phyloP scores from a whole-genome alignment of 1,140 invertebrate genomes.

The Drosophila oshimai region DNA sequence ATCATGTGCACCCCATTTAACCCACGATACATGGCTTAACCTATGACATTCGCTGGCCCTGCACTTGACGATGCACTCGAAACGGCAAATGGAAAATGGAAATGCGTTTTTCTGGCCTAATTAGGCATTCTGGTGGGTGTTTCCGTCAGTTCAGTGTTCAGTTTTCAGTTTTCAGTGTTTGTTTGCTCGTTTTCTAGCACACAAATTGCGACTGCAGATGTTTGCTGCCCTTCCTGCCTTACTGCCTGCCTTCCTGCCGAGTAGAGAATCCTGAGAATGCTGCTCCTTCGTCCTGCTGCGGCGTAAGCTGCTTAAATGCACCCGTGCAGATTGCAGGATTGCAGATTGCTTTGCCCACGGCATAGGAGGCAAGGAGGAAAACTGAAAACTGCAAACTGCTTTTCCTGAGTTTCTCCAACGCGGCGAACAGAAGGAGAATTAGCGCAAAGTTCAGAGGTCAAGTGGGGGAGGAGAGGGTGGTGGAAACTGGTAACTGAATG shows the following conservation, averaged over 20 bases:
- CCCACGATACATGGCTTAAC: not conserved
- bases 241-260: no score
- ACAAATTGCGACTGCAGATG: slow-evolving; percentile 2
- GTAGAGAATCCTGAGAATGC: no score
- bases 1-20: not conserved
- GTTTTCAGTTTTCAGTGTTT: no score
- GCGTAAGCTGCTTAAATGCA: slow-evolving; percentile 25
- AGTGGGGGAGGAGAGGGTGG: not conserved
- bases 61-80: slow-evolving; percentile 27
- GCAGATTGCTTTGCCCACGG: not conserved
- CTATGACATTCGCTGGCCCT: slow-evolving; percentile 5
- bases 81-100: not conserved
- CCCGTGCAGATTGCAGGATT: not conserved
- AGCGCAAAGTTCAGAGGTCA: slow-evolving; percentile 33
- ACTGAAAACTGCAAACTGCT: not conserved
- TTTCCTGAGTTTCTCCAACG: not conserved
- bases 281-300: not conserved
- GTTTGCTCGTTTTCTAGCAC: not conserved
- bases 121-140: slow-evolving; percentile 45
- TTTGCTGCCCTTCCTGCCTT: not conserved
- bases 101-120: slow-evolving; percentile 37
- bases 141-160: no score
- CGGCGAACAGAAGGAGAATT: not conserved
- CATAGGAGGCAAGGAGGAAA: no score
- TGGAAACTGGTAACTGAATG: not conserved